Evolutionary conservation across 2,797 vertebrate genomes (phyloP), one percentile per base, ranked within the genome.

Genomic region (Chlorospingus flavigularis): DNA sequence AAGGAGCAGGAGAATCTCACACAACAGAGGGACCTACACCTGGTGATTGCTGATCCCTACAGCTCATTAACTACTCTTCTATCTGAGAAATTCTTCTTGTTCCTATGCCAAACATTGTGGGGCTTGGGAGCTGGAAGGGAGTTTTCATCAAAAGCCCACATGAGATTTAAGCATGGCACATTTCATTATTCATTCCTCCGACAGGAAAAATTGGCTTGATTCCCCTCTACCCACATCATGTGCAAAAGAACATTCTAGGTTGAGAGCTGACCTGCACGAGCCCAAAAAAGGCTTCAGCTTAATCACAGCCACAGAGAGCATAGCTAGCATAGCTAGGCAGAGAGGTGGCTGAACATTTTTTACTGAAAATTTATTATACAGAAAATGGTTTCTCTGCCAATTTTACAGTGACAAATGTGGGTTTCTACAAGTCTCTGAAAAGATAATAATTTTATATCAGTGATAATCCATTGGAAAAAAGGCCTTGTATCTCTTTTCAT

Each of bases 11-110:
- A 88, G 35, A 67, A 43, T 8, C 51, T 58, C 28, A 19, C n/a
- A 25, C 8, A 5, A 7, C 5, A 30, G 30, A 47, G 47, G 6
- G 1, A 0, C 15, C 42, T 3, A 57, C 33, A 21, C 11, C 10
- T 71, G 13, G 11, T 45, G 37, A 53, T 11, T 57, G 37, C 10
- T 39, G 21, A 20, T 17, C 7, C 8, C 20, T 50, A 2, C 2
- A 81, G 21, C 39, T 54, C 31, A 35, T 30, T 37, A 71, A 45
- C 11, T 17, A 7, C 18, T 4, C 37, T 26, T 55, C 26, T 39
- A 33, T 25, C 42, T 65, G 31, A 74, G 35, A 7, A 48, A 28
- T 28, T 76, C 16, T 79, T 5, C n/a, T 50, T 47, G 1, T 33
- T 75, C 10, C 31, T 54, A 0, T 5, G 7, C 24, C 16, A 78